Base-by-base conservation (phyloP, 2,888 invertebrate species). In the Drosophila kanekoi region DNA sequence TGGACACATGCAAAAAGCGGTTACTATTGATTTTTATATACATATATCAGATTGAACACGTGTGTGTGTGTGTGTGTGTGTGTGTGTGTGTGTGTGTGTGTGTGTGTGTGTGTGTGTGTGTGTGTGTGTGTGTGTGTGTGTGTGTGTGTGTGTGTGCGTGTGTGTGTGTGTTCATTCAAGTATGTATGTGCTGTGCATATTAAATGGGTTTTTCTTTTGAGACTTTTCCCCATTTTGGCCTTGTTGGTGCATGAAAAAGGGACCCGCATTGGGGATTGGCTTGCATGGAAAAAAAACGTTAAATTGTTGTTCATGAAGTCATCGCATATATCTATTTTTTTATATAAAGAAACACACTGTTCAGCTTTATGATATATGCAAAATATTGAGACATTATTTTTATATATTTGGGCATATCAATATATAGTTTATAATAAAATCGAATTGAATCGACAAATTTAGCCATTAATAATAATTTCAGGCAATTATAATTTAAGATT, bases 21-120 rank as follows among this genome's bases (percentile, higher is more conserved):
- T 58, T 58, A 38, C 45, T 75, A 75, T 75, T 78, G 75, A 75
- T 75, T 78, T 63, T 63, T 72, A 13, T 45, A 18, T 41, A 28
- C 37, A 32, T 20, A 38, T 23, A 33, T 35, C 33, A 35, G 54
- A 16, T 11, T 44, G 9, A 28, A 18, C 40, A 5, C 37, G 41
- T 44, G 33, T 64, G 40, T 43, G 4, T 20, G 45, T n/a, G 37
- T 47, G 13, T 43, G 43, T 6, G 13, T 38, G 14, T 45, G 23
- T n/a, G n/a, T n/a, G n/a, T n/a, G 41, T 44, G 33, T 64, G 40
- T 43, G 4, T 20, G 45, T n/a, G 37, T 47, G 13, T 43, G 43
- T 6, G 13, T 38, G 14, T n/a, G 41, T 44, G 33, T 64, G 40
- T 43, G 4, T 20, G 45, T n/a, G 37, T 47, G 13, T 43, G 43